Evolutionary conservation across 2,797 vertebrate genomes (phyloP).

Genomic region (Neosilurus mollespiculum): DNA sequence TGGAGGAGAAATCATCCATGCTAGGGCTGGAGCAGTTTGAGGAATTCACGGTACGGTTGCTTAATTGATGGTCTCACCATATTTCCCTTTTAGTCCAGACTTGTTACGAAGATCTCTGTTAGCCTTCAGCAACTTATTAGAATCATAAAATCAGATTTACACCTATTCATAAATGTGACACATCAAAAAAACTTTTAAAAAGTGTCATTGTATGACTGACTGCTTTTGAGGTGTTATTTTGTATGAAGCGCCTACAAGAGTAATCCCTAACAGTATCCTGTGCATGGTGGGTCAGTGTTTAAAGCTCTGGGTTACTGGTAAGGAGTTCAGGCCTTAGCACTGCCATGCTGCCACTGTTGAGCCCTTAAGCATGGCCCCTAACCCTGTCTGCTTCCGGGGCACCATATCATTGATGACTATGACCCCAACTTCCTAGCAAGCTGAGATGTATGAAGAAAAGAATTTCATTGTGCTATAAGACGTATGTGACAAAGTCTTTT

Average conservation of each 20-base stretch:
- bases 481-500: too few relatives aligned
- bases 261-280: background rate
- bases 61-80: background rate
- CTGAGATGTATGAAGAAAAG: too few relatives aligned
- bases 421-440: too few relatives aligned
- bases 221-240: background rate
- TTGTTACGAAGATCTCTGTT: background rate
- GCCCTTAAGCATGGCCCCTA: too few relatives aligned
- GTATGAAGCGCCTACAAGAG: background rate
- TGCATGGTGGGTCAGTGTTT: too few relatives aligned
- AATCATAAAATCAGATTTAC: background rate
- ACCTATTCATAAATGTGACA: background rate
- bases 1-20: constrained; percentile 6
- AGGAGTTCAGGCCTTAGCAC: too few relatives aligned
- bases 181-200: background rate
- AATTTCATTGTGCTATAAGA: too few relatives aligned
- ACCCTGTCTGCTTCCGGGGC: too few relatives aligned
- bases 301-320: too few relatives aligned
- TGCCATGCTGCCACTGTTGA: too few relatives aligned
- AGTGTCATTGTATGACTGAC: background rate
- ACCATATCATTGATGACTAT: too few relatives aligned
- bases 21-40: background rate
- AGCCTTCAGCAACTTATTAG: background rate
- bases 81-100: background rate
- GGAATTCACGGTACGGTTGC: background rate